Evolutionary conservation across 2,888 invertebrate species (phyloP).

Genomic region (Xestoiulus laeticollis): DNA sequence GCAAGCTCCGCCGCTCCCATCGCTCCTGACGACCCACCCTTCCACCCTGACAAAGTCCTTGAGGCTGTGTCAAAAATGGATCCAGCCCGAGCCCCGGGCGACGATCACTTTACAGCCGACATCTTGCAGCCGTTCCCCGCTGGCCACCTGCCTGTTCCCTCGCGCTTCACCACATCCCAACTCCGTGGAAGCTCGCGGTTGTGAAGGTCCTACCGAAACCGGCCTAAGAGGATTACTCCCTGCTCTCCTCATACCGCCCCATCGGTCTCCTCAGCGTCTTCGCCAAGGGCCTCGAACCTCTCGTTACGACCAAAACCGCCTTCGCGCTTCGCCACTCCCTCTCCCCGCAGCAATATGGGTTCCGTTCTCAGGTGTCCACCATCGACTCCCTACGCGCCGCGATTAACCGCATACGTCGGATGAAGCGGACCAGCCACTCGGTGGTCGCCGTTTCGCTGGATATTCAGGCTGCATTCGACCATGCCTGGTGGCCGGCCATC

Average conservation of each 20-base stretch:
- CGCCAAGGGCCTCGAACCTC: neutral
- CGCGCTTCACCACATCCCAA: no score
- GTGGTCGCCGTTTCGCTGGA: neutral
- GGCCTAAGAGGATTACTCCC: no score
- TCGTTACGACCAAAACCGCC: neutral
- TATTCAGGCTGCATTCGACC: neutral
- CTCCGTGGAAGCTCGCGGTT: no score
- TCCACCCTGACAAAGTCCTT: neutral
- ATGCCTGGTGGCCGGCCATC: neutral
- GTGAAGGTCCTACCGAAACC: no score
- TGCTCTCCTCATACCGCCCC: neutral
- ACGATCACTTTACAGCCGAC: neutral
- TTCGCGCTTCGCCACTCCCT: neutral
- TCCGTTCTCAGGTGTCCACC: neutral
- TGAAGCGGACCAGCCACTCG: neutral
- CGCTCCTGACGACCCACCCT: neutral
- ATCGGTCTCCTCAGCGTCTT: neutral
- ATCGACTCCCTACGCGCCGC: neutral
- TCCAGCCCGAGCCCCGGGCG: neutral
- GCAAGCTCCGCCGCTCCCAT: neutral
- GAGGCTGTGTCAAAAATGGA: neutral
- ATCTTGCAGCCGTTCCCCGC: no score
- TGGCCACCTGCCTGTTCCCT: no score
- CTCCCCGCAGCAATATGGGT: neutral
- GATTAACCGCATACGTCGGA: neutral